Evolutionary conservation across 2,888 invertebrate genomes (phyloP).

Genomic region (Pilophorus perplexus): DNA sequence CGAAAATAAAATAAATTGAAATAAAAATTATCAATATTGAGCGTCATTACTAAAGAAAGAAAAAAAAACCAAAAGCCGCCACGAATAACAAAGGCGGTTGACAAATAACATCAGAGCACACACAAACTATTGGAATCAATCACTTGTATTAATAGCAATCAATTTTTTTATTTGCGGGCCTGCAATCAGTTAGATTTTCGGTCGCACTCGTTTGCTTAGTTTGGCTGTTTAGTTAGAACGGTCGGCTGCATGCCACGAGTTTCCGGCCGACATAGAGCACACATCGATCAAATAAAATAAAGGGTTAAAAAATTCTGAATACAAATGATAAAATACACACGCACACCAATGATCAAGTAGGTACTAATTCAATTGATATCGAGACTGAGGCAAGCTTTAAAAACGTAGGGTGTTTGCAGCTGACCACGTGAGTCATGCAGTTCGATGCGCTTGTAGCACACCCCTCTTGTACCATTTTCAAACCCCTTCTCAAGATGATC

Average conservation of each 20-base stretch:
- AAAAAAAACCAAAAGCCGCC: too few relatives aligned
- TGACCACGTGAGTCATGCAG: conserved; percentile 39
- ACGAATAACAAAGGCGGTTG: conserved; percentile 19
- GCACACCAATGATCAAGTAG: conserved; percentile 33
- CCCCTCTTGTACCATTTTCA: conserved; percentile 19
- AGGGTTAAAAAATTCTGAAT: conserved; percentile 3
- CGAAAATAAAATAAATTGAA: background rate
- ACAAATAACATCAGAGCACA: conserved; percentile 30
- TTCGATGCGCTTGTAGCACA: conserved; percentile 36
- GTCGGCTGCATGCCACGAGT: conserved; percentile 36
- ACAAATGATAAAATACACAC: conserved; percentile 32
- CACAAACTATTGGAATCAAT: conserved; percentile 23
- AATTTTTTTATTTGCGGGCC: conserved; percentile 27
- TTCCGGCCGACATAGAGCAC: conserved; percentile 32
- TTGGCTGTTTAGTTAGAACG: conserved; percentile 12
- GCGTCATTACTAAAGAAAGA: conserved; percentile 15
- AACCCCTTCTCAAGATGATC: conserved; percentile 14
- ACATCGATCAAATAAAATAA: conserved; percentile 33
- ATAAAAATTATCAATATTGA: background rate
- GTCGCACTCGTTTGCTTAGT: conserved; percentile 8
- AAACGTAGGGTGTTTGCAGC: conserved; percentile 33
- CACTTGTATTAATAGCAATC: conserved; percentile 11
- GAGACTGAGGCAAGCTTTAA: conserved; percentile 36
- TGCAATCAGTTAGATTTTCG: conserved; percentile 19
- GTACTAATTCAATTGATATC: conserved; percentile 17